phyloP scores from a whole-genome alignment of 2,888 invertebrate species.

The Sesia bembeciformis region DNA sequence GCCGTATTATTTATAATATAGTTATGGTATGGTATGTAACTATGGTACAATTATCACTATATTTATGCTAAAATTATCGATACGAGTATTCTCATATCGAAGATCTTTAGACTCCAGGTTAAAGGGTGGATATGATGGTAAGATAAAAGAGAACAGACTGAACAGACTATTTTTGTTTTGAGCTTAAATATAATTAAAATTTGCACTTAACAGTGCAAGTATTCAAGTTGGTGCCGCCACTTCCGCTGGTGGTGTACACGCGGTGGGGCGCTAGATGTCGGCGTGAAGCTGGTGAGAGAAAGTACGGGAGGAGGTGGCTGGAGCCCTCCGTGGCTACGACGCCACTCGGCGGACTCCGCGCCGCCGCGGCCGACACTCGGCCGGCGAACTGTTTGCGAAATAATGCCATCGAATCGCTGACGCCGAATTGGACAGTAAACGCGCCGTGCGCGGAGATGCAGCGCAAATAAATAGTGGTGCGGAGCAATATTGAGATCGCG shows the following conservation, averaged over 20 bases:
- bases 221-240: no score
- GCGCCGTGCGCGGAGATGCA: slow-evolving; percentile 54
- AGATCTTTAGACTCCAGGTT: no score
- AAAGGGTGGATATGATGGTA: no score
- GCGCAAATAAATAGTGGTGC: slow-evolving; percentile 56
- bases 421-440: slow-evolving; percentile 52
- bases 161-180: no score
- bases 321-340: slow-evolving; percentile 29
- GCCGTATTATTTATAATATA: no score
- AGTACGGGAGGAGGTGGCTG: slow-evolving; percentile 61
- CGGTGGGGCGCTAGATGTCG: slow-evolving; percentile 18
- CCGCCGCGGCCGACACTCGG: slow-evolving; percentile 67
- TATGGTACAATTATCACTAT: no score
- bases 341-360: slow-evolving; percentile 54
- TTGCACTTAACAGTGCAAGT: no score
- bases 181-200: no score
- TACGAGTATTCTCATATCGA: no score
- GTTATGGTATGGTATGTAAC: no score
- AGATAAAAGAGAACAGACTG: no score
- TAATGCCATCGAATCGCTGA: slow-evolving; percentile 55
- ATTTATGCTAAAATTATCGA: no score
- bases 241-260: slow-evolving; percentile 7
- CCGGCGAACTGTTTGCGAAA: slow-evolving; percentile 59
- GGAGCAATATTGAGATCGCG: slow-evolving; percentile 19
- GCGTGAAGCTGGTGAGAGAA: slow-evolving; percentile 27